Percentiles rank a stretch among this genome's conserved stretches.
Evolutionary conservation across 2,113 vertebrate genomes (phyloP).

Genomic region (Pygoscelis antarcticus): DNA sequence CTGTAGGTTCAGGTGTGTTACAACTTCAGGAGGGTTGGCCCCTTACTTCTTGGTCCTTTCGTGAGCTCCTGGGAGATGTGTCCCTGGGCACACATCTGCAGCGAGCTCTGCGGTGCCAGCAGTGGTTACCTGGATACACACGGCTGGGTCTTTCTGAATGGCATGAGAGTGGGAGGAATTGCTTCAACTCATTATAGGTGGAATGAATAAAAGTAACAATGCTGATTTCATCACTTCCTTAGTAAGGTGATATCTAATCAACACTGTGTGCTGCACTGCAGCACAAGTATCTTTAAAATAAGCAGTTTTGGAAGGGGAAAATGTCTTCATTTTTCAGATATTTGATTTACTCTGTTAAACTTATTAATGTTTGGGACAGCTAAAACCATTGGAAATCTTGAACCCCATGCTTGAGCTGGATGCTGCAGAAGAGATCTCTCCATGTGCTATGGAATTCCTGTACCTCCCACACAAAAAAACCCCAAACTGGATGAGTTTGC

Average conservation of each 20-base stretch:
- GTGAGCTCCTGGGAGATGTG: not conserved
- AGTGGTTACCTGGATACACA: slow-evolving; percentile 43
- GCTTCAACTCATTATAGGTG: not conserved
- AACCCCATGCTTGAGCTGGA: not conserved
- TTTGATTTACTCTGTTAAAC: not conserved
- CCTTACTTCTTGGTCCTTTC: not conserved
- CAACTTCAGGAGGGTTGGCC: not conserved
- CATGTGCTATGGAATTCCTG: not conserved
- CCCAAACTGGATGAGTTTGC: not conserved
- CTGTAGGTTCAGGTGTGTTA: not conserved
- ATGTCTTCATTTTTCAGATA: not conserved
- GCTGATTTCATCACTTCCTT: not conserved
- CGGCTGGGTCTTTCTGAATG: not conserved
- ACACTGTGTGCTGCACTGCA: not conserved
- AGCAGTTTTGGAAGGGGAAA: not conserved
- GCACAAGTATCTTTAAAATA: not conserved
- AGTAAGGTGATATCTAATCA: not conserved
- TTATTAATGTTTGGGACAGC: not conserved
- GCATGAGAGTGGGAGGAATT: slow-evolving; percentile 24
- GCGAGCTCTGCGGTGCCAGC: not conserved
- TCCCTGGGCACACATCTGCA: not conserved
- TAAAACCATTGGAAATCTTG: not conserved
- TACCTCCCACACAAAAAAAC: not conserved
- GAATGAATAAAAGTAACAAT: not conserved
- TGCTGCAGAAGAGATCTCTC: not conserved